Evolutionary conservation across 2,888 invertebrate genomes (phyloP).

Genomic region (Odontothrips loti): DNA sequence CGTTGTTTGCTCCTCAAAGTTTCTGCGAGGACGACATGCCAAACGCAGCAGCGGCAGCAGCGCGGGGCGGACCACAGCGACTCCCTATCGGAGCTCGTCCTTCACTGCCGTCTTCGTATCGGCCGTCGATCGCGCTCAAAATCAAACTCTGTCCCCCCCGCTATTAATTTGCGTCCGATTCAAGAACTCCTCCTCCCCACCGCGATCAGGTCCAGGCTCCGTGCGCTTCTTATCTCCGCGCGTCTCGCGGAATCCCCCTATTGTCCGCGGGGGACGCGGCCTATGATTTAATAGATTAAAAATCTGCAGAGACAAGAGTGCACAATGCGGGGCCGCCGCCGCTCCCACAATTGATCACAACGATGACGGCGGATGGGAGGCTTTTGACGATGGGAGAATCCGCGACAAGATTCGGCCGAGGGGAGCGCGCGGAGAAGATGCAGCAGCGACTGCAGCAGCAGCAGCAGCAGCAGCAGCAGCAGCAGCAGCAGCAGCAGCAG

Average conservation of each 20-base stretch:
- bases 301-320: constrained; percentile 11
- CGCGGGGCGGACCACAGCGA: no score
- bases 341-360: constrained; percentile 14
- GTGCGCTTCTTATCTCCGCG: neutral
- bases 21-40: neutral
- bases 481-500: neutral
- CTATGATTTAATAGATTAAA: constrained; percentile 17
- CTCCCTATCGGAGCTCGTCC: neutral
- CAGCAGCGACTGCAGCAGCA: neutral
- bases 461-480: neutral
- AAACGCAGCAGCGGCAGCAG: neutral
- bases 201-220: neutral
- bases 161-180: constrained; percentile 23
- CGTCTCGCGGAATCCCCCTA: neutral
- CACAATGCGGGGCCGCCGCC: neutral
- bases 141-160: neutral
- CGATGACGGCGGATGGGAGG: neutral
- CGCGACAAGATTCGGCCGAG: neutral
- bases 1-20: neutral
- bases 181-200: neutral
- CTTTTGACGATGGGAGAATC: neutral
- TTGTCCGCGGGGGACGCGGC: neutral
- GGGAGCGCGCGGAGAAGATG: neutral
- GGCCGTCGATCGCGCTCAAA: neutral
- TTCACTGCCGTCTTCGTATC: neutral